phyloP scores from a whole-genome alignment of 2,888 invertebrate species.

The Tribolium freemani region DNA sequence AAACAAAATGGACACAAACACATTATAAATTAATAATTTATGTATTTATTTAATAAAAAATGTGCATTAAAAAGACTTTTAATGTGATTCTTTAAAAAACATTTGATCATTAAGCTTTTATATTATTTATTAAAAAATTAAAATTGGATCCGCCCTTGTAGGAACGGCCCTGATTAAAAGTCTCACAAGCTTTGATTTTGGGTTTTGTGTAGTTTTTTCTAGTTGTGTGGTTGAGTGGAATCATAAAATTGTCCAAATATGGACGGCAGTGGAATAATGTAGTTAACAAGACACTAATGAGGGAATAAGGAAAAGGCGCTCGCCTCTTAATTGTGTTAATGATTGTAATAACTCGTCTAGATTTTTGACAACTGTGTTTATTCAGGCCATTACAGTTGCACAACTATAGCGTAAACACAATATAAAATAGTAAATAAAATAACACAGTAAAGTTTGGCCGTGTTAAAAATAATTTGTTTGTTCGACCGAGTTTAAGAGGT shows the following conservation, averaged over 20 bases:
- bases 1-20: too few relatives aligned
- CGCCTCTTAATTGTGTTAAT: background rate
- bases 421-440: background rate
- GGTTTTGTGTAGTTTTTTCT: too few relatives aligned
- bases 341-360: background rate
- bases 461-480: background rate
- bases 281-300: background rate
- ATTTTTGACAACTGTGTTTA: background rate
- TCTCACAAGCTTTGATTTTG: too few relatives aligned
- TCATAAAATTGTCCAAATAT: background rate
- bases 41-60: too few relatives aligned
- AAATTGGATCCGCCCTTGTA: too few relatives aligned
- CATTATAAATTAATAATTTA: too few relatives aligned
- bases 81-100: too few relatives aligned
- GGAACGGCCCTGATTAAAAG: too few relatives aligned
- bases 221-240: background rate
- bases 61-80: too few relatives aligned
- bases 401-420: background rate
- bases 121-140: too few relatives aligned
- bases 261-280: background rate
- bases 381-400: background rate
- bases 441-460: background rate
- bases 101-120: too few relatives aligned
- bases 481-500: background rate
- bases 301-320: background rate